A percentile compares a stretch with the other conserved stretches of the same genome.
These are phyloP conservation scores for Cavia porcellus DNA, from an alignment of 2,113 vertebrate species.

Conservation along the genomic window DNA sequence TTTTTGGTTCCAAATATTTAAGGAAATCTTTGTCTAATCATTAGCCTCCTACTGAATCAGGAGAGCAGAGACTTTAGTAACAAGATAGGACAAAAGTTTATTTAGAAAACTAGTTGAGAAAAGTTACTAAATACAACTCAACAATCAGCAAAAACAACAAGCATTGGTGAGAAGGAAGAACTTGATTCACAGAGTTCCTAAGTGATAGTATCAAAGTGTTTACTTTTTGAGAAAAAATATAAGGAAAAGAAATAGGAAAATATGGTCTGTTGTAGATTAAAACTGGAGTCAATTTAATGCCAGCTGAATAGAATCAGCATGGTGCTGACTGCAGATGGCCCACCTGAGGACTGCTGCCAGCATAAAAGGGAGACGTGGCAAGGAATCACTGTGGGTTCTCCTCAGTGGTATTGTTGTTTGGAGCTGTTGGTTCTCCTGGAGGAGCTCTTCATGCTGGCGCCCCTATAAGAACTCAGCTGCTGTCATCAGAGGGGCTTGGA, in stretches of 20 bases:
- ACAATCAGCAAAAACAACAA: neutral
- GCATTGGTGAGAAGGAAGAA: neutral
- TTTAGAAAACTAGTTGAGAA: neutral
- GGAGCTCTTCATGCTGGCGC: too few relatives aligned
- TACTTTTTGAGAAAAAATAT: neutral
- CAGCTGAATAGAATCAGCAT: too few relatives aligned
- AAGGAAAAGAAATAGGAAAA: neutral
- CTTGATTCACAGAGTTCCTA: neutral
- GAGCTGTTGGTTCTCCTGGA: too few relatives aligned
- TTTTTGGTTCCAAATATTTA: neutral
- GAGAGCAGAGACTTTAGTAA: neutral
- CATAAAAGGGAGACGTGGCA: too few relatives aligned
- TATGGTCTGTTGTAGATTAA: neutral
- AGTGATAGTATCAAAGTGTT: neutral
- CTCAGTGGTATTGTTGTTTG: too few relatives aligned
- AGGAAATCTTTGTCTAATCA: neutral
- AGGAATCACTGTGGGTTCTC: too few relatives aligned
- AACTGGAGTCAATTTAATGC: too few relatives aligned
- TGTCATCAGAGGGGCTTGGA: too few relatives aligned
- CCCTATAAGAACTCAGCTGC: too few relatives aligned
- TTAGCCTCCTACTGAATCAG: neutral
- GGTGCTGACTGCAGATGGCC: too few relatives aligned
- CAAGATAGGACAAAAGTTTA: neutral
- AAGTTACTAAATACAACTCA: neutral
- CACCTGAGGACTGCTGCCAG: too few relatives aligned